These are phyloP conservation scores for Anoplophora glabripennis DNA, from an alignment of 1,140 invertebrate genomes.

Conservation along the genomic window DNA sequence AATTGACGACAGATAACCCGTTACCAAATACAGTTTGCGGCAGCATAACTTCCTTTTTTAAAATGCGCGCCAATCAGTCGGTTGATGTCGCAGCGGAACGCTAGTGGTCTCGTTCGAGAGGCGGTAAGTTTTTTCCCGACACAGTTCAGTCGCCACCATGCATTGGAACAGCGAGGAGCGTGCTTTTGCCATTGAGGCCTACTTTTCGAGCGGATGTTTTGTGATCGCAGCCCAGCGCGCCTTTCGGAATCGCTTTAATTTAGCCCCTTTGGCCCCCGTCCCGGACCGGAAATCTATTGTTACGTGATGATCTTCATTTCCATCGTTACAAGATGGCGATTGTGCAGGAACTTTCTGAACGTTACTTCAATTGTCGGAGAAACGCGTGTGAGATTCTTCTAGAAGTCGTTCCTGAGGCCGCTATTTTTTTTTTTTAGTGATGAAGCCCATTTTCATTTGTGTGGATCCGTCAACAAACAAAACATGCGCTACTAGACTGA, in stretches of 20 bases:
- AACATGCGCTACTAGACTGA: no score
- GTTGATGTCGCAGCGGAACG: constrained; percentile 7
- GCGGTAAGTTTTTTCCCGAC: background rate
- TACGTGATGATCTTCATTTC: background rate
- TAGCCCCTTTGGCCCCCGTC: no score
- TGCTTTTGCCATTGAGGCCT: constrained; percentile 8
- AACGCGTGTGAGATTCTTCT: background rate
- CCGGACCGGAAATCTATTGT: no score
- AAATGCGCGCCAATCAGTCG: constrained; percentile 10
- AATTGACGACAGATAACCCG: no score
- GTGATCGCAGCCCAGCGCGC: constrained; percentile 7
- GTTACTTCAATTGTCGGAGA: background rate
- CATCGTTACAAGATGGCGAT: background rate
- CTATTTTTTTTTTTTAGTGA: no score
- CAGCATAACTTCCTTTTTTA: constrained; percentile 9
- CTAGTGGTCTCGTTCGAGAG: no score
- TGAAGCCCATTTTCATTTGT: no score
- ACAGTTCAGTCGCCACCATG: constrained; percentile 1
- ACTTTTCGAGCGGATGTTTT: constrained; percentile 4
- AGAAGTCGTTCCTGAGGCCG: background rate
- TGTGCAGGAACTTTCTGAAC: constrained; percentile 1
- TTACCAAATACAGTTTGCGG: constrained; percentile 7
- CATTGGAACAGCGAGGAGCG: background rate
- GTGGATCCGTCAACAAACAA: no score
- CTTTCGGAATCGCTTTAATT: background rate